Conservation (phyloP, 2,888 invertebrate species). For the Matsumyia berberina region DNA sequence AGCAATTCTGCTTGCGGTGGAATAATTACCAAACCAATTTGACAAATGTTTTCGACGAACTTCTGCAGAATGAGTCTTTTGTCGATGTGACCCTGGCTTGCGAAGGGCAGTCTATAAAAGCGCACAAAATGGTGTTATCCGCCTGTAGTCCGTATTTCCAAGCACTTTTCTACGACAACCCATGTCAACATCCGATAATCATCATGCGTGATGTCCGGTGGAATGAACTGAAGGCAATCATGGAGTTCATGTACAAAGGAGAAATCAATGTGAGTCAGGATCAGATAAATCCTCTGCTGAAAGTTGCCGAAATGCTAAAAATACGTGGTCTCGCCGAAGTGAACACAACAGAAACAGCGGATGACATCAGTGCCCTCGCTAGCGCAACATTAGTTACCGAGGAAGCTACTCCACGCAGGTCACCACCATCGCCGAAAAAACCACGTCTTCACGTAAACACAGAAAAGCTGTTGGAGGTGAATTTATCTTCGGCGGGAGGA, state of each 20-base stretch:
- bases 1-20: constrained; percentile 95
- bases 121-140: constrained; percentile 96
- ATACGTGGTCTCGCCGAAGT: constrained; percentile 95
- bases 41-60: constrained; percentile 92
- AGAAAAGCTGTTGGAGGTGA: constrained; percentile 75
- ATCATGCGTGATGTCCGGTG: constrained; percentile 96
- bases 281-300: constrained; percentile 93
- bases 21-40: constrained; percentile 96
- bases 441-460: constrained; percentile 75
- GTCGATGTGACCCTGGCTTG: constrained; percentile 96
- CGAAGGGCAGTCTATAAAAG: constrained; percentile 95
- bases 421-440: constrained; percentile 74
- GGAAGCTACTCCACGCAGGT: constrained; percentile 62
- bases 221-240: constrained; percentile 94
- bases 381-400: constrained; percentile 72
- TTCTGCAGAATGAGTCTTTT: constrained; percentile 94
- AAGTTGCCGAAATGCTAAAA: constrained; percentile 94
- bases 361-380: constrained; percentile 87
- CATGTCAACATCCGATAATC: constrained; percentile 96
- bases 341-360: constrained; percentile 82
- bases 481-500: constrained; percentile 71
- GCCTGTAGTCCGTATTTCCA: constrained; percentile 98
- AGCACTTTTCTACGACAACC: constrained; percentile 95
- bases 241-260: constrained; percentile 98
- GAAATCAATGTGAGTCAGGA: constrained; percentile 97